Percentiles rank a stretch among this genome's conserved stretches.
Evolutionary conservation across 2,113 vertebrate genomes (phyloP).

Genomic region (Triplophysa siluroides): DNA sequence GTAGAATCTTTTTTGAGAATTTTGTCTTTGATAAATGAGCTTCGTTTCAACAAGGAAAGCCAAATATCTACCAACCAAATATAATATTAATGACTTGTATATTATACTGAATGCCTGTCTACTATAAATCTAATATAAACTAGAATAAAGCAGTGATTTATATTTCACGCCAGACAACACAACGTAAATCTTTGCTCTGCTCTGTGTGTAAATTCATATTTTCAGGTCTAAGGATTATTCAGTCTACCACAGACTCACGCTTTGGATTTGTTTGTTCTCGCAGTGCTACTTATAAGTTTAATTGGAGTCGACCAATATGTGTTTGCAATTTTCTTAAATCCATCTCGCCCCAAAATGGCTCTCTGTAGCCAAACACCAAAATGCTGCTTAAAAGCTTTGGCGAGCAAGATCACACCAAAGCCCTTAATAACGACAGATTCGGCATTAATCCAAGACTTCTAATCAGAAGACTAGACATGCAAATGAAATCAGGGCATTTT

Average conservation of each 20-base stretch:
- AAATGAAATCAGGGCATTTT: conserved; percentile 38
- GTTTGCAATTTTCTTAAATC: conserved; percentile 8
- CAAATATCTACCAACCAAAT: no score
- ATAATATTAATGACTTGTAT: no score
- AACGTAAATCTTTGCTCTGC: not conserved
- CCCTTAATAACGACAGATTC: conserved; percentile 12
- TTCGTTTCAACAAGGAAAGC: no score
- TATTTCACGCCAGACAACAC: not conserved
- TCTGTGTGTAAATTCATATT: not conserved
- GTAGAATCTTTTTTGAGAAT: not conserved
- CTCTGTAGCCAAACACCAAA: conserved; percentile 2
- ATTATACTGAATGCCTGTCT: no score
- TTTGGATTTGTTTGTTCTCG: not conserved
- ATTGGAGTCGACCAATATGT: conserved; percentile 22
- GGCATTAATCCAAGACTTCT: conserved; percentile 19
- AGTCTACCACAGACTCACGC: not conserved
- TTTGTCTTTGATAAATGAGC: no score
- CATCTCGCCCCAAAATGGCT: not conserved
- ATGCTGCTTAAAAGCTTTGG: conserved; percentile 35
- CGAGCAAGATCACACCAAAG: not conserved
- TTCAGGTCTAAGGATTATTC: not conserved
- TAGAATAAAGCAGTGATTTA: no score
- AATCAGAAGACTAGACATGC: conserved; percentile 37
- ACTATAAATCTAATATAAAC: not conserved
- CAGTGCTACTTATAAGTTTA: conserved; percentile 1